Percentiles rank a stretch among this genome's conserved stretches.
These are phyloP conservation scores for Stichopus chloronotus DNA, from an alignment of 35 echinoderm and acorn worm genomes.

Conservation along the genomic window DNA sequence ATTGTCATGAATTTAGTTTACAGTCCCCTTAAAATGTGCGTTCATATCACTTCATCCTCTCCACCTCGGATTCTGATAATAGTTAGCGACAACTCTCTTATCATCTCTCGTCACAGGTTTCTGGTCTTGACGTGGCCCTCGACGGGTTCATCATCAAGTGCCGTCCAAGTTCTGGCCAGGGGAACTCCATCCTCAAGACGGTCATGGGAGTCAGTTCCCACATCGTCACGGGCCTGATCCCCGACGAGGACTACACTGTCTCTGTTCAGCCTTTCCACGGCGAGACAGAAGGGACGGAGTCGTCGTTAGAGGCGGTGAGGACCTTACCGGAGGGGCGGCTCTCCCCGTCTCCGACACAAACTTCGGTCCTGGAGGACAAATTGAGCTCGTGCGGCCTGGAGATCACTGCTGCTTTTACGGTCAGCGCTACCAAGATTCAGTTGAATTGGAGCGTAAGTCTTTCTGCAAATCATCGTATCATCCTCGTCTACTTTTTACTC, in stretches of 20 bases:
- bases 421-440: conserved; percentile 39
- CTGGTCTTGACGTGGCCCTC: conserved; percentile 30
- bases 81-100: too few species aligned
- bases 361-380: conserved; percentile 23
- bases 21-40: too few species aligned
- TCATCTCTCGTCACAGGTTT: background rate
- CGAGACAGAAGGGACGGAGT: conserved; percentile 58
- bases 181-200: conserved; percentile 56
- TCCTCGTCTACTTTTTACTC: background rate
- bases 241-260: conserved; percentile 67
- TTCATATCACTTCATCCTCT: too few species aligned
- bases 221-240: conserved; percentile 65
- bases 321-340: conserved; percentile 57
- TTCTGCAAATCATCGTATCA: background rate
- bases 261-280: conserved; percentile 74
- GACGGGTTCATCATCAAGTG: conserved; percentile 84
- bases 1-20: too few species aligned
- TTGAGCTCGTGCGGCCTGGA: conserved; percentile 4
- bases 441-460: conserved; percentile 42
- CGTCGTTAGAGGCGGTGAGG: conserved; percentile 49
- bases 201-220: conserved; percentile 62
- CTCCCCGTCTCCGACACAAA: background rate
- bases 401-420: background rate
- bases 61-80: too few species aligned
- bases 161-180: conserved; percentile 39